Base-by-base conservation (phyloP, 2,888 invertebrate genomes). In the Homarus gammarus region DNA sequence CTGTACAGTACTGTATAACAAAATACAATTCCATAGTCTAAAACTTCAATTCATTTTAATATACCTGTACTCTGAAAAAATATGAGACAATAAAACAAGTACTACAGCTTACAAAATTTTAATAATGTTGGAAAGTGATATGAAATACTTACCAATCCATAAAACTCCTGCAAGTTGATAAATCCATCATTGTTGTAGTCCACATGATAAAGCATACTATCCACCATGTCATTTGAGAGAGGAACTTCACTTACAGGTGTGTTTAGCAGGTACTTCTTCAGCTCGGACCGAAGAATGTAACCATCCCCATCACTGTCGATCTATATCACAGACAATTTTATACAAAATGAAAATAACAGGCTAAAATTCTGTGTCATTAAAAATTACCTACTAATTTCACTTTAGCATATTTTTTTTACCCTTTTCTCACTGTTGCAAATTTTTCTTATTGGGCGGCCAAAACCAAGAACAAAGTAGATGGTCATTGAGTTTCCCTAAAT, bases 101-200 rank as follows among this genome's bases (percentile, higher is more conserved):
- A 75, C 36, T 31, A 40, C 12, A 10, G 49, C 12, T 18, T 56
- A 56, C 18, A 15, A 15, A 15, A 18, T 56, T 15, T 18, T 56
- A 15, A 18, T 15, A 56, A 56, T n/a, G n/a, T n/a, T n/a, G n/a
- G n/a, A 51, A 84, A 70, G 38, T 18, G 95, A 95, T 31, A 70
- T 38, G 44, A 12, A n/a, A 86, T 1, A 78, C 90, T 82, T 56
- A 92, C 94, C 96, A 97, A 96, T 64, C 95, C 95, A 44, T 97
- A 95, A 92, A 97, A 97, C 94, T 98, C 98, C 93, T 97, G 97
- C 93, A 97, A 97, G 93, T 97, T 97, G 10, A 98, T 97, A 93
- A 97, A 97, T 38, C 98, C 98, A 94, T 96, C 96, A 93, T 95
- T 94, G 93, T 91, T 95, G 93, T 91, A 92, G 89, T 94, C 94